Percentiles rank a stretch among this genome's conserved stretches.
phyloP scores from a whole-genome alignment of 1,140 invertebrate species.

The Drosophila pruinosa region DNA sequence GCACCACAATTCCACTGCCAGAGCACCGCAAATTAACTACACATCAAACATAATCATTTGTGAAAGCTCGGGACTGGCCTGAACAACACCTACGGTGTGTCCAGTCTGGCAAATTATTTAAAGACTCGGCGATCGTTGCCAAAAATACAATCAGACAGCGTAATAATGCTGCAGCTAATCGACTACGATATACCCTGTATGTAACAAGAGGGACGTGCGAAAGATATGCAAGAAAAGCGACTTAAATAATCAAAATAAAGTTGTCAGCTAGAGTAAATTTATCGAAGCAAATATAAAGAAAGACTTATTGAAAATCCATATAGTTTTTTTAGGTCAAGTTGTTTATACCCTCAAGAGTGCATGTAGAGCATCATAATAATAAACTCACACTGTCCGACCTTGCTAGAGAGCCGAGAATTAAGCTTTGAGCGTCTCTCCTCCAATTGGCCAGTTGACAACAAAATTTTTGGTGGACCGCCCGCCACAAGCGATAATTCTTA shows the following conservation, averaged over 20 bases:
- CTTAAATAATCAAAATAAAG: too few species aligned
- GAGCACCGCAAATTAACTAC: slow-evolving; percentile 74
- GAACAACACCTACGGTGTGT: slow-evolving; percentile 62
- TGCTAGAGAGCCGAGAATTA: slow-evolving; percentile 36
- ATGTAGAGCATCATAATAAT: slow-evolving; percentile 50
- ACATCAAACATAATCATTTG: slow-evolving; percentile 81
- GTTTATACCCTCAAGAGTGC: not conserved
- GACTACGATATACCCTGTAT: slow-evolving; percentile 1
- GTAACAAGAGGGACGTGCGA: too few species aligned
- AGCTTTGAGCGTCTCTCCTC: slow-evolving; percentile 13
- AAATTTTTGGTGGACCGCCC: slow-evolving; percentile 79
- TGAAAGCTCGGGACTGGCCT: slow-evolving; percentile 65
- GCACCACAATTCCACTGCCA: slow-evolving; percentile 24
- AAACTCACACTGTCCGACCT: slow-evolving; percentile 68
- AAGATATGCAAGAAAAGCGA: too few species aligned
- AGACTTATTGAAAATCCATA: too few species aligned
- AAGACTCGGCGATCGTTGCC: slow-evolving; percentile 55
- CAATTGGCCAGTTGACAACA: slow-evolving; percentile 79
- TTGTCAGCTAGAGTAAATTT: too few species aligned
- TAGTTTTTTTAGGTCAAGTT: not conserved
- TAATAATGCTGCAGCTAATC: not conserved
- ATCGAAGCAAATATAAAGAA: too few species aligned
- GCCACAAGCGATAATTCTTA: slow-evolving; percentile 80
- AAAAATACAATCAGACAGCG: slow-evolving; percentile 1
- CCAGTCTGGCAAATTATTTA: slow-evolving; percentile 73